A percentile compares a stretch with the other conserved stretches of the same genome.
Conservation (phyloP, 2,113 vertebrate genomes). For the Oxyruncus cristatus region DNA sequence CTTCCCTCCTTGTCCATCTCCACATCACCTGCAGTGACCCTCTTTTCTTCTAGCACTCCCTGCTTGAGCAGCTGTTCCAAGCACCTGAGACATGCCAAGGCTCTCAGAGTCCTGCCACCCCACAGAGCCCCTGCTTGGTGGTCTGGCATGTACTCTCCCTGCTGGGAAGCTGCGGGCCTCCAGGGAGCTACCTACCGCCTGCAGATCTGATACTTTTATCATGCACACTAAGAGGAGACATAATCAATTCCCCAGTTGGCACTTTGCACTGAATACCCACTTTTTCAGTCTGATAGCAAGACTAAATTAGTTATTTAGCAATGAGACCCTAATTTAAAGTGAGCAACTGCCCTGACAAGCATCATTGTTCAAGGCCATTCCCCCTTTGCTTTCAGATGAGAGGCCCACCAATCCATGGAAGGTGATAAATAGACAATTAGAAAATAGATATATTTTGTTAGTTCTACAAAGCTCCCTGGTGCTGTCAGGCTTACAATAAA, state of each 20-base stretch:
- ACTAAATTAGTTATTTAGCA: conserved; percentile 90
- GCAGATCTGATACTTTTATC: conserved; percentile 74
- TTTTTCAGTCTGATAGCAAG: conserved; percentile 87
- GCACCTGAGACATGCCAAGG: fast-evolving
- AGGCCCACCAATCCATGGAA: conserved; percentile 82
- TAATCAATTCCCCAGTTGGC: conserved; percentile 88
- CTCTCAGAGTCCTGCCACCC: fast-evolving
- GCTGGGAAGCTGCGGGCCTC: conserved; percentile 30
- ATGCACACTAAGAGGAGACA: conserved; percentile 80
- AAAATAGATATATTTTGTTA: conserved; percentile 88
- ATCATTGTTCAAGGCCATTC: conserved; percentile 83
- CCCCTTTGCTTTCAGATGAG: conserved; percentile 77
- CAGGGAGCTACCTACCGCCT: conserved; percentile 63
- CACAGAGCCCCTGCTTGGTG: fast-evolving
- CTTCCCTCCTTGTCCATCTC: neutral
- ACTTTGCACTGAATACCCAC: conserved; percentile 83
- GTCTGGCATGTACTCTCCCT: neutral
- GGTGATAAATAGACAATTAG: conserved; percentile 91
- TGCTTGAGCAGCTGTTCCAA: fast-evolving
- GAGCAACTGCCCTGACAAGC: conserved; percentile 81
- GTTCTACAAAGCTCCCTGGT: conserved; percentile 79
- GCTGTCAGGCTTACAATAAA: conserved; percentile 84
- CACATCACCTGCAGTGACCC: neutral
- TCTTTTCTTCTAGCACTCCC: neutral
- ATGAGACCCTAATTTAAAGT: conserved; percentile 87